Evolutionary conservation across 2,797 vertebrate genomes (phyloP).

Genomic region (Xenops minutus): DNA sequence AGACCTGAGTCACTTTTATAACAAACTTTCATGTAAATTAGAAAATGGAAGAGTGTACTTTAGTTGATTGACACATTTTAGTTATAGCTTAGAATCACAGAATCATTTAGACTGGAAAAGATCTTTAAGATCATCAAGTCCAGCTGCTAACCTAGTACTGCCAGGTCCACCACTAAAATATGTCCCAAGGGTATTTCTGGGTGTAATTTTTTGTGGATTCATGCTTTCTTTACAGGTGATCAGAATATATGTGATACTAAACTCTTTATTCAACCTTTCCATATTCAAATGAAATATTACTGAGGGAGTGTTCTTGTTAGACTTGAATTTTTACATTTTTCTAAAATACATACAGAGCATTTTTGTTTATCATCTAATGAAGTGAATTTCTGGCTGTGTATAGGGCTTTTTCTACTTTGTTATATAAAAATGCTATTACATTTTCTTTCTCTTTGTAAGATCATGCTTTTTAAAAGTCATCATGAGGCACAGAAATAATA

Average conservation of each 20-base stretch:
- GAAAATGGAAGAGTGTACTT: background rate
- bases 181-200: rapidly evolving
- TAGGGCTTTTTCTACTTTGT: background rate
- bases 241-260: background rate
- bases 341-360: background rate
- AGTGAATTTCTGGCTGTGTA: background rate
- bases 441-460: background rate
- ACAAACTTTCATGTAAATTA: background rate
- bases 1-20: background rate
- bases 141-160: background rate
- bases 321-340: background rate
- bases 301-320: background rate
- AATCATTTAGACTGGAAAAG: background rate
- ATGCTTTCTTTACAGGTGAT: background rate
- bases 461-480: background rate
- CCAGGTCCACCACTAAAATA: background rate
- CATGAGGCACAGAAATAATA: background rate
- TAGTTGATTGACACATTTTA: background rate
- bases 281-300: background rate
- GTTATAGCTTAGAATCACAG: background rate
- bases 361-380: background rate
- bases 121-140: background rate
- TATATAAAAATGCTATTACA: background rate
- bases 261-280: background rate
- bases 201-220: background rate